Evolutionary conservation across 2,113 vertebrate genomes (phyloP), one percentile per base, ranked within the genome.

Genomic region (Brachyistius frenatus): DNA sequence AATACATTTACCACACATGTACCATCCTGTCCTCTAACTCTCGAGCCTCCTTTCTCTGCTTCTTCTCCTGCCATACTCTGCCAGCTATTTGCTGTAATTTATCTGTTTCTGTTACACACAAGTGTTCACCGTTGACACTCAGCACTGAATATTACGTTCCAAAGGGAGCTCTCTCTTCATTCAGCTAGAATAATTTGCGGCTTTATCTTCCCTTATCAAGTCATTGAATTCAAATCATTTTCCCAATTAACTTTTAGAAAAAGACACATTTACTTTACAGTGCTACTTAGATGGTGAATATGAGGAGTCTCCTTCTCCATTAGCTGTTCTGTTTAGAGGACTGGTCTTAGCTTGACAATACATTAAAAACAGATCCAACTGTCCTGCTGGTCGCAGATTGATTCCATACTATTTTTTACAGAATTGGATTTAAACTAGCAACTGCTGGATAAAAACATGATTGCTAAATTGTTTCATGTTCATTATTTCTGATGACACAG

Each of bases 141-240:
- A 5, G 8, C 31, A 64, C 35, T 54, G 9, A 66, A 65, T 88
- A 84, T 82, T 80, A 58, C 73, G 70, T 66, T 75, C 83, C 75
- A 75, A 41, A 1, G 71, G 70, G 58, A 62, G 46, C 36, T 56
- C 5, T n/a, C 46, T 30, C 5, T 50, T 74, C 37, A 3, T 61
- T 67, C 60, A 56, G 67, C 57, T 57, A 5, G 16, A 68, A 73
- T 69, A 1, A 54, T 41, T 47, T 61, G 49, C 36, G 37, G 5
- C 49, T 13, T 52, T 23, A 30, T 15, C 46, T 7, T 23, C 35
- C 75, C 35, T 50, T 32, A 41, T 52, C 41, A 55, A 13, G 44
- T n/a, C 7, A 55, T 36, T 74, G 49, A 52, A 68, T 73, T 83
- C 56, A n/a, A 70, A 85, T 62, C 46, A 47, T 54, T 78, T 68